Percentiles rank a stretch among this genome's conserved stretches.
phyloP scores from a whole-genome alignment of 2,797 vertebrate species.

The Pseudotriccus pelzelni region DNA sequence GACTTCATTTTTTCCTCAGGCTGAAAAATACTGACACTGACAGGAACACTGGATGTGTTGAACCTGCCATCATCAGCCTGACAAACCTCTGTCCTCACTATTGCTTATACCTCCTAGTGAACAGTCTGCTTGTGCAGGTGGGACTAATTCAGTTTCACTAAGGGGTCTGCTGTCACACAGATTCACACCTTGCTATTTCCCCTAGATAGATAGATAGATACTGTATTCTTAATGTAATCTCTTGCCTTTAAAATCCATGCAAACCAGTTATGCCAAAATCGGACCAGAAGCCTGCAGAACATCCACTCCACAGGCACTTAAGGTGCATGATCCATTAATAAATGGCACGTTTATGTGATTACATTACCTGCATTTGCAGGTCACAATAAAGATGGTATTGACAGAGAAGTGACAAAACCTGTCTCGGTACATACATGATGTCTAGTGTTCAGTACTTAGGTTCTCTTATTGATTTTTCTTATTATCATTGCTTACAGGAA shows the following conservation, averaged over 20 bases:
- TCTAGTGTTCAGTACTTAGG: too few relatives aligned
- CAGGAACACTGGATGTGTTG: not conserved
- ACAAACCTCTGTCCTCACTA: conserved; percentile 14
- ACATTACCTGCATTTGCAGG: not conserved
- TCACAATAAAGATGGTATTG: not conserved
- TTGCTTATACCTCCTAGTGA: not conserved
- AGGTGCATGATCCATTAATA: not conserved
- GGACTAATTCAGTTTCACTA: not conserved
- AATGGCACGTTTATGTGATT: fast-evolving
- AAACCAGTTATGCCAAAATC: not conserved
- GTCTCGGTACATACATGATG: not conserved
- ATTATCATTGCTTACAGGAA: not conserved
- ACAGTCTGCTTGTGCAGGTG: not conserved
- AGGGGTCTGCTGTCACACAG: not conserved
- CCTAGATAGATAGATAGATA: not conserved
- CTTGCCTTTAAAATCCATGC: conserved; percentile 1
- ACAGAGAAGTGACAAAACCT: not conserved
- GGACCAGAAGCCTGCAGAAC: not conserved
- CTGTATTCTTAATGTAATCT: not conserved
- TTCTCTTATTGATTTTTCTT: not conserved
- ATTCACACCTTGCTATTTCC: not conserved
- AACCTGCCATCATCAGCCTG: conserved; percentile 9
- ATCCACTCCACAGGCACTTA: not conserved
- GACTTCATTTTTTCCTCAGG: not conserved
- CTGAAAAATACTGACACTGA: conserved; percentile 38